Evolutionary conservation across 2,888 invertebrate species (phyloP).

Genomic region (Holacanthella duospinosa): DNA sequence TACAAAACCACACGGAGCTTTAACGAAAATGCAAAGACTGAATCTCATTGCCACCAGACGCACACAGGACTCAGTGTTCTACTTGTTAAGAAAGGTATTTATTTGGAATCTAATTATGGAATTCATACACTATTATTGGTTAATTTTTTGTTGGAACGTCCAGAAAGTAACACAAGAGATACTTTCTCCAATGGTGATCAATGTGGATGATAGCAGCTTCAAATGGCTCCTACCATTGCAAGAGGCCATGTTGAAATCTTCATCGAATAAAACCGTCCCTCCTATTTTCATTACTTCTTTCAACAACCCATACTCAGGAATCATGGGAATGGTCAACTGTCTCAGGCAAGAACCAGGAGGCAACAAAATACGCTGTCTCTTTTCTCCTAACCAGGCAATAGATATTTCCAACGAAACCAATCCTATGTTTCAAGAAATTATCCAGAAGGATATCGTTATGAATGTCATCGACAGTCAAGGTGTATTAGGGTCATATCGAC

Average conservation of each 20-base stretch:
- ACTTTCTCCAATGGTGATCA: constrained; percentile 49
- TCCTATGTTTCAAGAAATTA: neutral
- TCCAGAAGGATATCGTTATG: constrained; percentile 14
- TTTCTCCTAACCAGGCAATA: neutral
- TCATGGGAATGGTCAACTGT: constrained; percentile 48
- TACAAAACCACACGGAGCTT: constrained; percentile 25
- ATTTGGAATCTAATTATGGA: neutral
- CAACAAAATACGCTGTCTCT: constrained; percentile 41
- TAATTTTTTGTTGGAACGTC: no score
- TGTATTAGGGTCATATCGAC: constrained; percentile 75
- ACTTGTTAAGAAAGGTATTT: neutral
- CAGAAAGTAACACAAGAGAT: no score
- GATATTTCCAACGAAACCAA: neutral
- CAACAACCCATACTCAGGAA: constrained; percentile 42
- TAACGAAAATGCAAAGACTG: no score
- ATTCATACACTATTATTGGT: no score
- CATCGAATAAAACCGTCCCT: neutral
- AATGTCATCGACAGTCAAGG: constrained; percentile 41
- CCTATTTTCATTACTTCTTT: constrained; percentile 15
- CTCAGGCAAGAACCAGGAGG: constrained; percentile 45
- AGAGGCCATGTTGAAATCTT: constrained; percentile 51
- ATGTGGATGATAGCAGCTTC: constrained; percentile 58
- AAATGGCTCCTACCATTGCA: constrained; percentile 73
- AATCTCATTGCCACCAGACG: neutral
- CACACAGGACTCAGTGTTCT: neutral